Evolutionary conservation across 2,797 vertebrate species (phyloP).

Genomic region (Meriones psammophilus): DNA sequence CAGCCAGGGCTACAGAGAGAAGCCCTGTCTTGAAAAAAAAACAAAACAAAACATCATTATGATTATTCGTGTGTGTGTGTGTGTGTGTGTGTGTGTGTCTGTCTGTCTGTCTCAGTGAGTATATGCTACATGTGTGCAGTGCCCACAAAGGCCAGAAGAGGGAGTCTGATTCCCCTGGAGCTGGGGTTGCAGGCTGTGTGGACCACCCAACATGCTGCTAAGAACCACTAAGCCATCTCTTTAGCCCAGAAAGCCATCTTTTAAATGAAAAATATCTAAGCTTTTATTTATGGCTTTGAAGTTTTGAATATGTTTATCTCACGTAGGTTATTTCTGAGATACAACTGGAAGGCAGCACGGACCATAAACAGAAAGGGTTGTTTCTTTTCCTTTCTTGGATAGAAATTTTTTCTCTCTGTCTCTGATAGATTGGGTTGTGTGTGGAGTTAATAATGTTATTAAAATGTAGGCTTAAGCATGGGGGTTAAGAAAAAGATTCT

Average conservation of each 20-base stretch:
- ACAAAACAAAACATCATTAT: neutral
- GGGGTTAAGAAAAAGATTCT: neutral
- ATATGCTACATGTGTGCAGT: neutral
- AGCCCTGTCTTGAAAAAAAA: neutral
- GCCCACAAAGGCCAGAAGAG: neutral
- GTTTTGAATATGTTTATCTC: conserved; percentile 4
- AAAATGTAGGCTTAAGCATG: neutral
- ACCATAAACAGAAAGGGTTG: neutral
- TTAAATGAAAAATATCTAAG: neutral
- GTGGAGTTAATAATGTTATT: neutral
- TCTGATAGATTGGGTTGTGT: neutral
- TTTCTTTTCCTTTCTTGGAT: neutral
- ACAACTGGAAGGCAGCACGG: neutral
- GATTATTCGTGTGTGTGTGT: neutral
- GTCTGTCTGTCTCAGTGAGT: neutral
- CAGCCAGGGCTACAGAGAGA: neutral
- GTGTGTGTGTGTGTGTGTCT: too few species aligned
- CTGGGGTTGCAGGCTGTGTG: neutral
- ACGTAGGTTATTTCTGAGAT: conserved; percentile 32
- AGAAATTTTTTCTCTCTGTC: neutral
- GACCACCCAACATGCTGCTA: too few species aligned
- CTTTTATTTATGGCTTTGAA: neutral
- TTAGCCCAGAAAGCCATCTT: neutral
- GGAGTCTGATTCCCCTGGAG: neutral
- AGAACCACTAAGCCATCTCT: neutral